These are phyloP conservation scores for Leptothorax acervorum DNA, from an alignment of 2,888 invertebrate species.

Conservation along the genomic window DNA sequence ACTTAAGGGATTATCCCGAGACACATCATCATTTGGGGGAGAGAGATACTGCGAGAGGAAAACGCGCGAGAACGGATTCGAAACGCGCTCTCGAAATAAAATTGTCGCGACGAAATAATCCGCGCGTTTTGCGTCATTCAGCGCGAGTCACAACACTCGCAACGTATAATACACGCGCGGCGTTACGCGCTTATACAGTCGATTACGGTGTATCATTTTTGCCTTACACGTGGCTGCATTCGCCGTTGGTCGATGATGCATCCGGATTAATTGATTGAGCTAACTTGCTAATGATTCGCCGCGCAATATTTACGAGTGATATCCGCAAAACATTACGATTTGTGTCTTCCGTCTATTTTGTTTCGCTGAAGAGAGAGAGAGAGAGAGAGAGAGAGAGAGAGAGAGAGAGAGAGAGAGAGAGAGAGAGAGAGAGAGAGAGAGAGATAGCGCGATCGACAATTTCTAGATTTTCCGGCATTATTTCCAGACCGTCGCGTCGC, in stretches of 20 bases:
- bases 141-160: slow-evolving; percentile 27
- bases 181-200: slow-evolving; percentile 5
- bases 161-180: background rate
- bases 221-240: slow-evolving; percentile 50
- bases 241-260: slow-evolving; percentile 53
- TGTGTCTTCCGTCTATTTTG: background rate
- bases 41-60: slow-evolving; percentile 23
- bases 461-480: background rate
- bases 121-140: slow-evolving; percentile 80
- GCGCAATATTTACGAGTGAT: background rate
- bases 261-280: slow-evolving; percentile 60
- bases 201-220: slow-evolving; percentile 19
- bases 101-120: slow-evolving; percentile 80
- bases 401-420: too few species aligned
- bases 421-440: too few species aligned
- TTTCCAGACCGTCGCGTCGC: background rate
- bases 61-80: slow-evolving; percentile 34
- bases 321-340: background rate
- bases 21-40: background rate
- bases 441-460: background rate
- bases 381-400: too few species aligned
- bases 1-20: background rate
- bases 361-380: background rate
- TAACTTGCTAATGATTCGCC: background rate
- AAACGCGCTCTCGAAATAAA: slow-evolving; percentile 78